These are phyloP conservation scores for Phrynosoma platyrhinos DNA, from an alignment of 2,113 vertebrate species.

Conservation along the genomic window DNA sequence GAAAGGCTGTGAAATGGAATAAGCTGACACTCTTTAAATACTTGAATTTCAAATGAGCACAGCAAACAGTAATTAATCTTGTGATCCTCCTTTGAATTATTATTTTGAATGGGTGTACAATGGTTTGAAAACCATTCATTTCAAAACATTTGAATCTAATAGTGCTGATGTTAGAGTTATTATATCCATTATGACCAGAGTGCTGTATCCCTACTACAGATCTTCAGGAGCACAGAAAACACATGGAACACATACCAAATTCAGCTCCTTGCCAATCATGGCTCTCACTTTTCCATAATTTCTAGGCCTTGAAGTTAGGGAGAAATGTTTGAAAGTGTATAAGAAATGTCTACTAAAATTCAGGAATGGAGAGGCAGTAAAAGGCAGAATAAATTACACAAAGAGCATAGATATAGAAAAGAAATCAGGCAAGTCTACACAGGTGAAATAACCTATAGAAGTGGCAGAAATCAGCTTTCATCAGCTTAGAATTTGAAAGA, in stretches of 20 bases:
- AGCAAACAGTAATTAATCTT: background rate
- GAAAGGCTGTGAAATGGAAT: background rate
- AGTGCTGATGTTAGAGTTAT: background rate
- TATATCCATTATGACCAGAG: background rate
- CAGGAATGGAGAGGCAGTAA: background rate
- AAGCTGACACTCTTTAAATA: background rate
- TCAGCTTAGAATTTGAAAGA: too few relatives aligned
- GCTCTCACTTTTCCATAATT: background rate
- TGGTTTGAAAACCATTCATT: too few relatives aligned
- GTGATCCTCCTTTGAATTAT: background rate
- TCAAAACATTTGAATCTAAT: background rate
- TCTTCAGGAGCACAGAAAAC: background rate
- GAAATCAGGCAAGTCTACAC: too few relatives aligned
- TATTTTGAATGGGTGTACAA: background rate
- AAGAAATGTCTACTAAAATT: too few relatives aligned
- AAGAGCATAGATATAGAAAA: too few relatives aligned
- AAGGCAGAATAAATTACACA: background rate
- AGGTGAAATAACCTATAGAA: too few relatives aligned
- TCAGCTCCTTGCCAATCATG: background rate
- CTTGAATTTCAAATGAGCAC: background rate
- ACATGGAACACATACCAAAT: background rate
- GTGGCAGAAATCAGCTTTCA: too few relatives aligned
- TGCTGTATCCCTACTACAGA: background rate
- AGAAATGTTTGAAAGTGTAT: background rate
- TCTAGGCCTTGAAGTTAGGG: too few relatives aligned